These are phyloP conservation scores for Sesamia inferens DNA, from an alignment of 2,888 invertebrate genomes.

Conservation along the genomic window DNA sequence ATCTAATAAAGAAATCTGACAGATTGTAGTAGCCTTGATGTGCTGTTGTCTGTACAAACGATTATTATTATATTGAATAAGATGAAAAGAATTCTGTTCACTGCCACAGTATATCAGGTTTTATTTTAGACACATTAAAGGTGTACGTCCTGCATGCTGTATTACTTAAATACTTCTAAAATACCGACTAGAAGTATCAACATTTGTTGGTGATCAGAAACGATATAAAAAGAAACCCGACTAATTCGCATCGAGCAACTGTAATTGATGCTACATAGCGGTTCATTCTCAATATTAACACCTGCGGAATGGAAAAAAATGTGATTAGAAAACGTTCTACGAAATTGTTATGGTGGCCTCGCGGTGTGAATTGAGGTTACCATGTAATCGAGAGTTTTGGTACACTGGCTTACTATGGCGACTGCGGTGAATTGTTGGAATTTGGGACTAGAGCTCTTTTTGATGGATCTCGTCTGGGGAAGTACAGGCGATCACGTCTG, in stretches of 20 bases:
- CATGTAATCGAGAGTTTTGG: conserved; percentile 35
- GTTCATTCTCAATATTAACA: conserved; percentile 69
- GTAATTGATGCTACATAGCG: conserved; percentile 72
- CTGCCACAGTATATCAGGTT: not conserved
- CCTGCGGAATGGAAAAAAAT: conserved; percentile 64
- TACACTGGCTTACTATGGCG: too few relatives aligned
- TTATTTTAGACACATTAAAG: not conserved
- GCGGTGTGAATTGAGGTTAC: conserved; percentile 55
- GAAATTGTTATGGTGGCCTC: conserved; percentile 48
- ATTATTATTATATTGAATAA: too few relatives aligned
- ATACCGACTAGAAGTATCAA: conserved; percentile 6
- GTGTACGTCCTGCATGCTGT: conserved; percentile 12
- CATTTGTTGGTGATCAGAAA: conserved; percentile 34
- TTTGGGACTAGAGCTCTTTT: not conserved
- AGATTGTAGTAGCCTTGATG: too few relatives aligned
- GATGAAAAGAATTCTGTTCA: too few relatives aligned
- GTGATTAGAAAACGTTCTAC: conserved; percentile 54
- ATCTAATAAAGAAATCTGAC: not conserved
- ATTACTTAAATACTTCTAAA: conserved; percentile 1
- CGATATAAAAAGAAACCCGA: conserved; percentile 35
- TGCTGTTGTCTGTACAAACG: too few relatives aligned
- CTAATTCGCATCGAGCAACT: conserved; percentile 62
- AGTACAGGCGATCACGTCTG: too few relatives aligned
- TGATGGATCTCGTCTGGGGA: not conserved
- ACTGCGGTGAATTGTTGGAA: too few relatives aligned